Conservation (phyloP, 2,113 vertebrate species). For the Rhinolophus sinicus region DNA sequence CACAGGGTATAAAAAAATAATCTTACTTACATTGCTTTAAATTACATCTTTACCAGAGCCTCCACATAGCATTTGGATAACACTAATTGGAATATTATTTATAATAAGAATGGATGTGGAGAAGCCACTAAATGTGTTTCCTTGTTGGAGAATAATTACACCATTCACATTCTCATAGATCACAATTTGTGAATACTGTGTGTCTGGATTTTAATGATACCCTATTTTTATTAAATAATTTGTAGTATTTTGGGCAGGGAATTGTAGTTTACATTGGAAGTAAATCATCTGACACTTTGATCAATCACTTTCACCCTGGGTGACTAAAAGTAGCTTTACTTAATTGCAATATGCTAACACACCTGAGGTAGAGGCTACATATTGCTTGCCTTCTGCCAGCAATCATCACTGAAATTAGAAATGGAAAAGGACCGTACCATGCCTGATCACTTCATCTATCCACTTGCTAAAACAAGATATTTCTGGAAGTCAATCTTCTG, state of each 20-base stretch:
- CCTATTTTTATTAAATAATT: constrained; percentile 52
- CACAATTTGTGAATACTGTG: constrained; percentile 25
- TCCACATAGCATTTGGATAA: constrained; percentile 26
- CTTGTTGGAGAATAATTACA: constrained; percentile 32
- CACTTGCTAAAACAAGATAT: constrained; percentile 35
- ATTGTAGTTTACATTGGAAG: constrained; percentile 35
- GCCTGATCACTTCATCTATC: constrained; percentile 34
- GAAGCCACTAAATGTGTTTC: constrained; percentile 32
- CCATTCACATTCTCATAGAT: constrained; percentile 28
- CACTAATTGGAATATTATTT: constrained; percentile 68
- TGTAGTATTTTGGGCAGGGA: constrained; percentile 1
- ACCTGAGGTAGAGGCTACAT: constrained; percentile 45
- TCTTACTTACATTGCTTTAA: constrained; percentile 63
- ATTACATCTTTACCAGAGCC: constrained; percentile 38
- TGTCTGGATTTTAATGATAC: constrained; percentile 50
- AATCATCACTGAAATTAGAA: constrained; percentile 35
- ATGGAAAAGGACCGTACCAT: constrained; percentile 12
- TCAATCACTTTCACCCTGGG: constrained; percentile 20
- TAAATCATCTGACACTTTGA: constrained; percentile 55
- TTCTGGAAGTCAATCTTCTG: neutral
- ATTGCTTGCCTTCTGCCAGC: constrained; percentile 32
- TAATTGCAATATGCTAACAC: constrained; percentile 53
- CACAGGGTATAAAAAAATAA: constrained; percentile 45
- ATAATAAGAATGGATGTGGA: constrained; percentile 50
- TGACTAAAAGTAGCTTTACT: constrained; percentile 20